A percentile compares a stretch with the other conserved stretches of the same genome.
phyloP scores from a whole-genome alignment of 2,797 vertebrate genomes.

The Hypotaenidia okinawae region DNA sequence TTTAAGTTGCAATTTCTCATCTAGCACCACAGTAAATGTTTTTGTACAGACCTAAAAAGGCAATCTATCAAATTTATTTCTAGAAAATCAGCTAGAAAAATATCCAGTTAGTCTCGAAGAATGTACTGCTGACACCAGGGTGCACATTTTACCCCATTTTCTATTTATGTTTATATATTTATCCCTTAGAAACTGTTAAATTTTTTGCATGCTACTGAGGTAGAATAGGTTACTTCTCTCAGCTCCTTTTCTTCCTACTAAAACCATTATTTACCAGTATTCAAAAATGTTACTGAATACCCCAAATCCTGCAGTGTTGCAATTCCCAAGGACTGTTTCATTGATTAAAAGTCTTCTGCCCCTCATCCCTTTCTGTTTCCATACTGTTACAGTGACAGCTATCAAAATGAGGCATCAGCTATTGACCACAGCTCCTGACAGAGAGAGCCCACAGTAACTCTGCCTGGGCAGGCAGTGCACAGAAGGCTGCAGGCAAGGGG shows the following conservation, averaged over 20 bases:
- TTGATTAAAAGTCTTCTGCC: not conserved
- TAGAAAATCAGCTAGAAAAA: not conserved
- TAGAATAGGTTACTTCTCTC: not conserved
- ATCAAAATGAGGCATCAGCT: not conserved
- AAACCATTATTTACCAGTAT: not conserved
- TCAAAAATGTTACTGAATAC: not conserved
- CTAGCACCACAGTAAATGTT: not conserved
- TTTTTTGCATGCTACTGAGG: not conserved
- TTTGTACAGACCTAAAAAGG: not conserved
- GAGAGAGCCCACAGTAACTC: not conserved
- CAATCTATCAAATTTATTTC: not conserved
- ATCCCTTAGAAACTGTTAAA: not conserved
- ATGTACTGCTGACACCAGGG: not conserved
- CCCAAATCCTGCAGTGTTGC: not conserved
- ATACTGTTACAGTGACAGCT: not conserved
- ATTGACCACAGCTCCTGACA: not conserved
- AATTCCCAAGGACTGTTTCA: not conserved
- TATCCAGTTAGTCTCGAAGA: not conserved
- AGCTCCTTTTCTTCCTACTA: not conserved
- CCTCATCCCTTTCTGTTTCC: not conserved
- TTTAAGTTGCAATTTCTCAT: not conserved
- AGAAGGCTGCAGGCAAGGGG: not conserved
- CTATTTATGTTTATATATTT: not conserved
- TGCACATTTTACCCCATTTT: not conserved
- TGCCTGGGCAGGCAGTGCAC: not conserved